Evolutionary conservation across 37 sponge, comb jelly and placozoan genomes (phyloP), one percentile per base, ranked within the genome.

Genomic region (Geodia barretti): DNA sequence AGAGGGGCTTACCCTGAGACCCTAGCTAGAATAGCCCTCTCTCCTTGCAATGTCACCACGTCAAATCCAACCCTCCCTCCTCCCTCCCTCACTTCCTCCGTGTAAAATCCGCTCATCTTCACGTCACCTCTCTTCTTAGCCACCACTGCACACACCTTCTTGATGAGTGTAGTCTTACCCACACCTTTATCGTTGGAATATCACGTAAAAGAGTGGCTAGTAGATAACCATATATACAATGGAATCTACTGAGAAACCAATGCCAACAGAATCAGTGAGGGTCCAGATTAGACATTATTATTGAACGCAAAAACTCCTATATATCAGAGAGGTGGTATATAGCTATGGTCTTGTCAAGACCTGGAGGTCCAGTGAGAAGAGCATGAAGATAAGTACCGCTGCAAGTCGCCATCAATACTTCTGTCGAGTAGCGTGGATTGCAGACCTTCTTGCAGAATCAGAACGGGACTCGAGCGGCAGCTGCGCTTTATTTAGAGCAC

Each of bases 161-260:
- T 39, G 25, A 89, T 79, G 30, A 89, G 80, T 24, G 90, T 89
- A 17, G 85, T 89, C 62, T 89, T 89, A 24, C 90, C 90, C 75
- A 89, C 38, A 34, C 90, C 90, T 89, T 59, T 20, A 78, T 67
- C n/a, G n/a, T n/a, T n/a, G n/a, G n/a, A n/a, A n/a, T n/a, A n/a
- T n/a, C 29, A 59, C 33, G 61, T 33, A 75, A 2, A 24, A 29
- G n/a, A 65, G 8, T 65, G n/a, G 26, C 17, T 26, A 65, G 66
- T 23, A 65, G n/a, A 24, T 26, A 24, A 26, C 7, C 26, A 11
- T 65, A 65, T 65, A n/a, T n/a, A n/a, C n/a, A n/a, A n/a, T n/a
- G n/a, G n/a, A n/a, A n/a, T n/a, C n/a, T n/a, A n/a, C n/a, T n/a
- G n/a, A n/a, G n/a, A n/a, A n/a, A n/a, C n/a, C n/a, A n/a, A n/a